phyloP scores from a whole-genome alignment of 2,113 vertebrate genomes.

The Siphamia tubifer region DNA sequence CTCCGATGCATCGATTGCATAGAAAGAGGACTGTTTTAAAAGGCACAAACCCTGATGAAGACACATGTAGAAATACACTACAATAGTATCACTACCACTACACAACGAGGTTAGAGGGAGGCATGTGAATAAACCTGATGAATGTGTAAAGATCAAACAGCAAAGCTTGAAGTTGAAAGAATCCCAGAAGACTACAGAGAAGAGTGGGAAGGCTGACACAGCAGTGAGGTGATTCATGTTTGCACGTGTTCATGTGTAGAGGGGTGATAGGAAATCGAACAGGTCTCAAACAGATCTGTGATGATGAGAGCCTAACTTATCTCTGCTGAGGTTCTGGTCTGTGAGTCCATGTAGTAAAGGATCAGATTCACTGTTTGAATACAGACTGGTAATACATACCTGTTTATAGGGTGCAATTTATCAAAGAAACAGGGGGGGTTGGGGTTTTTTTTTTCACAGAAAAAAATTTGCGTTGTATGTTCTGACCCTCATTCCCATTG shows the following conservation, averaged over 20 bases:
- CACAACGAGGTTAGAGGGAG: conserved; percentile 7
- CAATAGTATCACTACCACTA: no score
- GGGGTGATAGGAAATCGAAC: not conserved
- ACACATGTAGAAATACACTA: no score
- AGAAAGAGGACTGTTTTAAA: not conserved
- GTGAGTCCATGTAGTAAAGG: not conserved
- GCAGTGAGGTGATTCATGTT: not conserved
- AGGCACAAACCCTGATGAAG: no score
- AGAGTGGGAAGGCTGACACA: not conserved
- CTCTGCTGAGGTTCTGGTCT: not conserved
- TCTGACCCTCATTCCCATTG: no score
- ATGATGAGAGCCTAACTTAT: conserved; percentile 8
- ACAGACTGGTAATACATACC: no score
- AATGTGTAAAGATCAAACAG: not conserved
- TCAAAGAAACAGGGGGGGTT: no score
- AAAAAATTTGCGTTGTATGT: no score
- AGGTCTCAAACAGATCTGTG: not conserved
- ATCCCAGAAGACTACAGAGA: not conserved
- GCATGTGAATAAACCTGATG: conserved; percentile 15
- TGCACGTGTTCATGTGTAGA: not conserved
- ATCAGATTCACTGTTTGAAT: not conserved
- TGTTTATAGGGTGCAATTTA: no score
- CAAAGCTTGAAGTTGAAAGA: conserved; percentile 19
- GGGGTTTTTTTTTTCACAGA: no score
- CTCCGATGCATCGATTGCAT: conserved; percentile 17